Conservation (phyloP, 1,140 invertebrate species). For the Drosophila kohkoa region DNA sequence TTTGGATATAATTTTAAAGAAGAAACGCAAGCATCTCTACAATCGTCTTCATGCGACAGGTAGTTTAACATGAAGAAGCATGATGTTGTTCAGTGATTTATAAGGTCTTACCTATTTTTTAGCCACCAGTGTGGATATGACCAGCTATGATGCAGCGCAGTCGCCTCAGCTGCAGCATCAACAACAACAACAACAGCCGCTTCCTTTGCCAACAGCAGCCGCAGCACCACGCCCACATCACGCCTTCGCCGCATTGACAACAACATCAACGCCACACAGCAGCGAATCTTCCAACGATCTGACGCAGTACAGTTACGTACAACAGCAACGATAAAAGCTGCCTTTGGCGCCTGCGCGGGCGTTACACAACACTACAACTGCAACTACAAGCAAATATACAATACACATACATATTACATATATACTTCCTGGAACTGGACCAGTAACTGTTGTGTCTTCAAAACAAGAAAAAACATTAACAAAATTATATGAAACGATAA, state of each 20-base stretch:
- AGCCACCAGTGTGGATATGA: conserved; percentile 58
- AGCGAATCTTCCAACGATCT: conserved; percentile 66
- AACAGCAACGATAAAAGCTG: conserved; percentile 63
- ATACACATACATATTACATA: conserved; percentile 34
- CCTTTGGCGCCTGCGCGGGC: conserved; percentile 10
- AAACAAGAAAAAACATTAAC: conserved; percentile 61
- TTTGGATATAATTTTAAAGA: conserved; percentile 76
- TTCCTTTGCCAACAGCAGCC: conserved; percentile 23
- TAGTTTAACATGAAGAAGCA: conserved; percentile 23
- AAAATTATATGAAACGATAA: conserved; percentile 47
- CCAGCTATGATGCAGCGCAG: conserved; percentile 50
- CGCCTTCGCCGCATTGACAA: conserved; percentile 66
- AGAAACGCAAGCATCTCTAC: conserved; percentile 81
- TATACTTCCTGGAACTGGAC: conserved; percentile 84
- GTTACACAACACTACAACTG: conserved; percentile 26
- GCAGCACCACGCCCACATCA: conserved; percentile 59
- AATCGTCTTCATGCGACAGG: conserved; percentile 80
- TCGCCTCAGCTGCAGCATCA: conserved; percentile 1
- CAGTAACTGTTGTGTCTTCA: conserved; percentile 85
- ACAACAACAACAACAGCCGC: conserved; percentile 1
- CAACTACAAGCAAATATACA: conserved; percentile 18
- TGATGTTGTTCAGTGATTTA: neutral
- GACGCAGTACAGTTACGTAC: conserved; percentile 66
- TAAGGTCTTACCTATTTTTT: neutral
- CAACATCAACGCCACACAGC: conserved; percentile 45